These are phyloP conservation scores for Muschampia staudingeri DNA, from an alignment of 2,888 invertebrate species.

Conservation along the genomic window DNA sequence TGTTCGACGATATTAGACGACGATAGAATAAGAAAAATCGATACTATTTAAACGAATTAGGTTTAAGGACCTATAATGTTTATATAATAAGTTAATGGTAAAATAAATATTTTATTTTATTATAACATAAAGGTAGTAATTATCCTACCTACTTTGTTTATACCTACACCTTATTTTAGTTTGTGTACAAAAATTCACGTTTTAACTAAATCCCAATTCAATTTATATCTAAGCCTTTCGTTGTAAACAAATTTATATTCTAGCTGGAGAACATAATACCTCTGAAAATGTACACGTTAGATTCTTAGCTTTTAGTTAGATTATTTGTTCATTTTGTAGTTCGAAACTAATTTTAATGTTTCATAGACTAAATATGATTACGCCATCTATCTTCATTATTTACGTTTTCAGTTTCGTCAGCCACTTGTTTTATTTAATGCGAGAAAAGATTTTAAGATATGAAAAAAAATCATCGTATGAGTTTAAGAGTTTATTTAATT, in stretches of 20 bases:
- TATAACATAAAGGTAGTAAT: no score
- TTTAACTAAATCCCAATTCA: background rate
- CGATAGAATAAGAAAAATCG: no score
- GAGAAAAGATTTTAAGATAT: background rate
- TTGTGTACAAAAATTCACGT: background rate
- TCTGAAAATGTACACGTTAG: background rate
- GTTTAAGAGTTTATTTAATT: no score
- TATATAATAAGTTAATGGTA: no score
- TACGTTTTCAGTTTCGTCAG: constrained; percentile 16
- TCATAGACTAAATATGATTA: constrained; percentile 35
- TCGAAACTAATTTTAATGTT: constrained; percentile 25
- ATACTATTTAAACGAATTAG: no score
- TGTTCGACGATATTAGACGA: no score
- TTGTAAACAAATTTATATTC: constrained; percentile 3
- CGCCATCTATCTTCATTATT: constrained; percentile 36
- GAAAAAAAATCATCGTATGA: background rate
- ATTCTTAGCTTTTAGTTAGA: constrained; percentile 25
- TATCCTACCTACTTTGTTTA: no score
- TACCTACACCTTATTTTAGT: no score
- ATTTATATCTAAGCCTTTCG: background rate
- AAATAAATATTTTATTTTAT: no score
- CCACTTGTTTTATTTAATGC: constrained; percentile 13
- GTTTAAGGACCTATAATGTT: no score
- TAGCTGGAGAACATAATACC: constrained; percentile 8
- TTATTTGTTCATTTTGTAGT: constrained; percentile 26